These are phyloP conservation scores for Mallotus villosus DNA, from an alignment of 2,797 vertebrate species.

Conservation along the genomic window DNA sequence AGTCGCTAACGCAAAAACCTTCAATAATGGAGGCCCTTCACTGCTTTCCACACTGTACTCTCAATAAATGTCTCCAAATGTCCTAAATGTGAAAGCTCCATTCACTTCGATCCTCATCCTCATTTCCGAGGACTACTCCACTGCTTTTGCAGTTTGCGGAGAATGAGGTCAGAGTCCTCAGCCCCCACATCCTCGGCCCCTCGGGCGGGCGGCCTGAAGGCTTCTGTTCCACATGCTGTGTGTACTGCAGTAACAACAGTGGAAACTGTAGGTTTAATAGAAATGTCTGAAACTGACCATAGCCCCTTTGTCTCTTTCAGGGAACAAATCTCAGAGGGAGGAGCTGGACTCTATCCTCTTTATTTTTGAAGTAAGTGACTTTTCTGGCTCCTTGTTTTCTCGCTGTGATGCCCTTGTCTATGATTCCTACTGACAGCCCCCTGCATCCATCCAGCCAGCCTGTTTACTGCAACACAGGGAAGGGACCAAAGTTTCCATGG, in stretches of 20 bases:
- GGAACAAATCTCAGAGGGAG: conserved; percentile 98
- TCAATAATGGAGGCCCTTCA: conserved; percentile 45
- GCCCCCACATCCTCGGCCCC: too few relatives aligned
- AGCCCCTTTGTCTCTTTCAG: conserved; percentile 73
- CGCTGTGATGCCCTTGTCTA: conserved; percentile 23
- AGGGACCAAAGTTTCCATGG: conserved; percentile 48
- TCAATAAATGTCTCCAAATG: conserved; percentile 8
- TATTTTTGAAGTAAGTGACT: conserved; percentile 97
- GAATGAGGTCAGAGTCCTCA: too few relatives aligned
- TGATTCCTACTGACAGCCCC: conserved; percentile 20
- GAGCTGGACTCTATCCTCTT: conserved; percentile 99
- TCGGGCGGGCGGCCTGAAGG: too few relatives aligned
- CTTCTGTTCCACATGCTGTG: too few relatives aligned
- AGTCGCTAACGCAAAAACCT: neutral
- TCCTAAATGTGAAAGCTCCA: neutral
- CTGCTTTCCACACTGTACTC: conserved; percentile 6
- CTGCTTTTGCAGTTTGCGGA: too few relatives aligned
- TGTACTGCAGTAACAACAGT: neutral
- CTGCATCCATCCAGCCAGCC: conserved; percentile 24
- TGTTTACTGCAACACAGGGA: conserved; percentile 42
- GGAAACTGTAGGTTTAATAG: neutral
- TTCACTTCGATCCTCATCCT: neutral
- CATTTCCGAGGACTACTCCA: too few relatives aligned
- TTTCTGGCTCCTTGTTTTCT: conserved; percentile 3
- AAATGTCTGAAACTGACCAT: neutral